Percentiles rank a stretch among this genome's conserved stretches.
phyloP scores from a whole-genome alignment of 2,797 vertebrate genomes.

The Eutrigla gurnardus region DNA sequence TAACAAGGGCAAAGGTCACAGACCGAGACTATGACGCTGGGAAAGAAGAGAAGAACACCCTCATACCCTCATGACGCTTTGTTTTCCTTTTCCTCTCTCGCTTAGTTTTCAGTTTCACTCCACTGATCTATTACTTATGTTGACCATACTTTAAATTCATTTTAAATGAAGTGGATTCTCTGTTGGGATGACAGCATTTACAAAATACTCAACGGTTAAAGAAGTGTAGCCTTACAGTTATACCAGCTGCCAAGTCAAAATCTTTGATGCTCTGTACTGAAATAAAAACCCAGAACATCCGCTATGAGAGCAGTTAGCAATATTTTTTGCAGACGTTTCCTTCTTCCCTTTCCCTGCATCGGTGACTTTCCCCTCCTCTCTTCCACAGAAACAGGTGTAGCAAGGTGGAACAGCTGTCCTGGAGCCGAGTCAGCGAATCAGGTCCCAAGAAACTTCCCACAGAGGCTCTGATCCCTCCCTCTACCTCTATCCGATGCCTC shows the following conservation, averaged over 20 bases:
- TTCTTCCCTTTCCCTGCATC: conserved; percentile 5
- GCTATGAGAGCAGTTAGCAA: background rate
- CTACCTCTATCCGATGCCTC: conserved; percentile 1
- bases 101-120: background rate
- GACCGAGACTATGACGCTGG: conserved; percentile 8
- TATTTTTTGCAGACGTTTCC: conserved; percentile 5
- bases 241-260: conserved; percentile 13
- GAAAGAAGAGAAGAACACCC: conserved; percentile 33
- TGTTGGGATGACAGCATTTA: background rate
- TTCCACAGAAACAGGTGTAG: conserved; percentile 58
- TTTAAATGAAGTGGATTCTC: background rate
- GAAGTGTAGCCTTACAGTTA: background rate
- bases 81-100: background rate
- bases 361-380: background rate
- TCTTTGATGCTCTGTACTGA: background rate
- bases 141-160: no score
- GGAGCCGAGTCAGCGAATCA: conserved; percentile 54
- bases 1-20: conserved; percentile 69
- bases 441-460: conserved; percentile 8
- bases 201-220: background rate
- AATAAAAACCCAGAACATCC: background rate
- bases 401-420: conserved; percentile 63
- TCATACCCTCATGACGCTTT: conserved; percentile 29
- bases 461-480: conserved; percentile 9
- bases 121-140: background rate